Evolutionary conservation across 2,797 vertebrate genomes (phyloP).

Genomic region (Coendou prehensilis): DNA sequence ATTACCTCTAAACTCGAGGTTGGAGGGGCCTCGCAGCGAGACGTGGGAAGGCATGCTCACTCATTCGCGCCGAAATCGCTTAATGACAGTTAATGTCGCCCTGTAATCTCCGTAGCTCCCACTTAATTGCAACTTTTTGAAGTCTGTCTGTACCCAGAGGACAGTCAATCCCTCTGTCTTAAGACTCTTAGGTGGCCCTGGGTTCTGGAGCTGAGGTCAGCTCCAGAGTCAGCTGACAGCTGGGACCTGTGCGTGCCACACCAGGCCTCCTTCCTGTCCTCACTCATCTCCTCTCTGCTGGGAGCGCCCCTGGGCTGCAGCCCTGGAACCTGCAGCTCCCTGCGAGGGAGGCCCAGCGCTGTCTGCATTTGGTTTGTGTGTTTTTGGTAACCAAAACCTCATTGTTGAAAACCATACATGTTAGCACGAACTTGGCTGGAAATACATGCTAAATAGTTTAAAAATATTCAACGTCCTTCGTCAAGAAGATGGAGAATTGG

Average conservation of each 20-base stretch:
- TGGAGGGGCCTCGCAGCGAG: slow-evolving; percentile 62
- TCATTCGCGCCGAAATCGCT: slow-evolving; percentile 85
- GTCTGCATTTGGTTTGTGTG: no score
- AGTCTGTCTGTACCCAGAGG: slow-evolving; percentile 82
- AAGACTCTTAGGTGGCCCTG: slow-evolving; percentile 84
- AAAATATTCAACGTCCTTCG: neutral
- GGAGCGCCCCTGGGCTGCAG: neutral
- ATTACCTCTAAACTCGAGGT: slow-evolving; percentile 69
- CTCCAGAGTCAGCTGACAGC: neutral
- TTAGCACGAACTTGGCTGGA: neutral
- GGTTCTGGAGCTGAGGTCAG: neutral
- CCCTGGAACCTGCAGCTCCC: neutral
- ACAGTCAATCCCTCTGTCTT: slow-evolving; percentile 85
- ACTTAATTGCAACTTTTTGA: slow-evolving; percentile 85
- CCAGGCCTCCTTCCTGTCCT: neutral
- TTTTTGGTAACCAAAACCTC: neutral
- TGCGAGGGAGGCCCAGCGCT: no score
- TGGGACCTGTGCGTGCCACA: accelerated
- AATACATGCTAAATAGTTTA: neutral
- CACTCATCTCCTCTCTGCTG: neutral
- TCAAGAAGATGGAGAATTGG: accelerated
- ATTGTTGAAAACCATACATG: neutral
- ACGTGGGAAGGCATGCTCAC: slow-evolving; percentile 70
- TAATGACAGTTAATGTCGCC: slow-evolving; percentile 88
- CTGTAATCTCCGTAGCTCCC: slow-evolving; percentile 88